Evolutionary conservation across 1,140 invertebrate genomes (phyloP).

Genomic region (Holotrichia oblita): DNA sequence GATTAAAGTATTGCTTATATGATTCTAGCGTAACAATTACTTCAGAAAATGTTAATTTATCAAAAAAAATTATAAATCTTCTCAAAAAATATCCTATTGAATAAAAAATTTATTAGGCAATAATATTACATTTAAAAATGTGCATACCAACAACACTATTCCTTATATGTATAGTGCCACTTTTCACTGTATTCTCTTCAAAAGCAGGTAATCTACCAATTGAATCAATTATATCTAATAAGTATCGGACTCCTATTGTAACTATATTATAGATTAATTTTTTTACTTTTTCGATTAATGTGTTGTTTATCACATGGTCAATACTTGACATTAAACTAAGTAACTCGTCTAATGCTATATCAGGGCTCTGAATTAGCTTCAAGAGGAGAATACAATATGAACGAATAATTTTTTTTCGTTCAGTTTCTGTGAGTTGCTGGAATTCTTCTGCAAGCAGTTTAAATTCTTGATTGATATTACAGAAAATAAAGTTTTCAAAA

Average conservation of each 20-base stretch:
- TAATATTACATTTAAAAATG: conserved; percentile 62
- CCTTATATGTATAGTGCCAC: conserved; percentile 56
- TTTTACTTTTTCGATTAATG: conserved; percentile 65
- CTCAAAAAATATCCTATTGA: conserved; percentile 80
- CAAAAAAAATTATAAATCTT: conserved; percentile 80
- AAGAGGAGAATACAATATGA: conserved; percentile 71
- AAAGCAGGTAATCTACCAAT: conserved; percentile 60
- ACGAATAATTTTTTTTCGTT: conserved; percentile 58
- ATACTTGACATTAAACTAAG: conserved; percentile 65
- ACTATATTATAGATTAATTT: conserved; percentile 65
- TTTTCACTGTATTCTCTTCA: conserved; percentile 20
- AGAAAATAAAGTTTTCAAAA: conserved; percentile 18
- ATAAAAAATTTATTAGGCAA: conserved; percentile 57
- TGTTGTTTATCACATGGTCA: conserved; percentile 64
- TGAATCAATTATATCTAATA: conserved; percentile 72
- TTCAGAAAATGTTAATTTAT: conserved; percentile 84
- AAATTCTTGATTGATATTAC: conserved; percentile 19
- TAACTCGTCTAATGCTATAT: conserved; percentile 70
- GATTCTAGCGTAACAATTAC: conserved; percentile 63
- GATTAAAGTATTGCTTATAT: conserved; percentile 15
- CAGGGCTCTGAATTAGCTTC: conserved; percentile 73
- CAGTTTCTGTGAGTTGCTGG: conserved; percentile 49
- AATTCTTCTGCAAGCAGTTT: conserved; percentile 50
- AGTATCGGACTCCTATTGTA: conserved; percentile 66
- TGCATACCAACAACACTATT: conserved; percentile 62